Conservation (phyloP, 2,113 vertebrate genomes). For the Sphyrna mokarran region DNA sequence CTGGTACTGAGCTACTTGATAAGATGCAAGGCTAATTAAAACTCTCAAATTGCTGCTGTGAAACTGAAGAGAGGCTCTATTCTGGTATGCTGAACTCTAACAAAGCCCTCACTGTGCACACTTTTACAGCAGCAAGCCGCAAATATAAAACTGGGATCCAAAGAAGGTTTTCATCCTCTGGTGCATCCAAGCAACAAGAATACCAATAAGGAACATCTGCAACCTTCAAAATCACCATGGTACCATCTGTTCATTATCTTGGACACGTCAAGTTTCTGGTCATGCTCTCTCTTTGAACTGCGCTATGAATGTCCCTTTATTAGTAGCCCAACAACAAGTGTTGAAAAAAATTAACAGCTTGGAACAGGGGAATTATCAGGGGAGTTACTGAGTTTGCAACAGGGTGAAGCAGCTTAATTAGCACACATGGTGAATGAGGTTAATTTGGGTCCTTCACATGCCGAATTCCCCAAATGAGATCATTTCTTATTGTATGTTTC, state of each 20-base stretch:
- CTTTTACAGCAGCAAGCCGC: not conserved
- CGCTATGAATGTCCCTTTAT: not conserved
- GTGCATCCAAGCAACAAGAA: conserved; percentile 6
- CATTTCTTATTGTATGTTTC: not conserved
- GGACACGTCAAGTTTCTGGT: not conserved
- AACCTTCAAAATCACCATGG: not conserved
- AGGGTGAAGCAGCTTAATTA: not conserved
- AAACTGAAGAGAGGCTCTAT: conserved; percentile 14
- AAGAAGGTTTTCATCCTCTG: not conserved
- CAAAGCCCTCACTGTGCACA: conserved; percentile 21
- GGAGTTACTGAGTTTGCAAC: not conserved
- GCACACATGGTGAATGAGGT: not conserved
- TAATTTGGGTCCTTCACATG: not conserved
- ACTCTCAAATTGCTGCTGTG: not conserved
- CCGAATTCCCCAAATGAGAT: not conserved
- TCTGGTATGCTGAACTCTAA: not conserved
- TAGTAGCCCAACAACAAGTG: not conserved
- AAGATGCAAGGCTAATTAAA: not conserved
- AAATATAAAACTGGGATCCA: not conserved
- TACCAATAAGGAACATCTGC: not conserved
- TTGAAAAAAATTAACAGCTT: not conserved
- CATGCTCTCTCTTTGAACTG: not conserved
- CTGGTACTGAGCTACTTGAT: not conserved
- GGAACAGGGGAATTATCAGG: not conserved
- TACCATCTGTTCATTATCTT: conserved; percentile 2